Evolutionary conservation across 2,888 invertebrate species (phyloP).

Genomic region (Meta bourneti): DNA sequence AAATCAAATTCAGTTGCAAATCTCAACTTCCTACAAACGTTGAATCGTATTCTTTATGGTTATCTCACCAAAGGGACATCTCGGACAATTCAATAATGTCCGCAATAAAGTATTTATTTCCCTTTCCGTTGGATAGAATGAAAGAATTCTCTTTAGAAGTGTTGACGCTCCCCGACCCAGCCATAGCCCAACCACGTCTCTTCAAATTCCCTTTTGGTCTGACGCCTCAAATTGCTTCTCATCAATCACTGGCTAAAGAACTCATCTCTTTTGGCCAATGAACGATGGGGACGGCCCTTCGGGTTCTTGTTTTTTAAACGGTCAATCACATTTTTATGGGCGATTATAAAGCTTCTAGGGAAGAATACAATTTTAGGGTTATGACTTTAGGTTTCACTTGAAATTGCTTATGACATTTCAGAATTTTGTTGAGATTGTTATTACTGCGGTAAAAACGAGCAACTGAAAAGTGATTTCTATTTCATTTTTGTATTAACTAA

Average conservation of each 20-base stretch:
- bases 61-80: conserved; percentile 39
- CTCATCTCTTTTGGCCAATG: conserved; percentile 61
- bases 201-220: conserved; percentile 52
- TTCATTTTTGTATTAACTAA: no score
- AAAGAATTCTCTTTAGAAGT: conserved; percentile 22
- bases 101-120: conserved; percentile 44
- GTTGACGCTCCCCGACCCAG: conserved; percentile 1
- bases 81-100: conserved; percentile 49
- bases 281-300: conserved; percentile 22
- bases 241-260: conserved; percentile 64
- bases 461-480: no score
- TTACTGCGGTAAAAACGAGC: background rate
- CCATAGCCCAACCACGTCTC: conserved; percentile 36
- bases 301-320: conserved; percentile 28
- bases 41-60: background rate
- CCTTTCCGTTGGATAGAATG: conserved; percentile 1
- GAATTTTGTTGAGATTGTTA: background rate
- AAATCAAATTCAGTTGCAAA: background rate
- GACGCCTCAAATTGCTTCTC: conserved; percentile 65
- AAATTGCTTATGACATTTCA: background rate
- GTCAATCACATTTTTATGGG: conserved; percentile 50
- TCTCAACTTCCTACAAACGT: background rate
- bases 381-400: background rate
- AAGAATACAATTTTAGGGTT: conserved; percentile 1
- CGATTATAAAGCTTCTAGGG: conserved; percentile 39